Conservation (phyloP, 2,888 invertebrate genomes). For the Nezara viridula region DNA sequence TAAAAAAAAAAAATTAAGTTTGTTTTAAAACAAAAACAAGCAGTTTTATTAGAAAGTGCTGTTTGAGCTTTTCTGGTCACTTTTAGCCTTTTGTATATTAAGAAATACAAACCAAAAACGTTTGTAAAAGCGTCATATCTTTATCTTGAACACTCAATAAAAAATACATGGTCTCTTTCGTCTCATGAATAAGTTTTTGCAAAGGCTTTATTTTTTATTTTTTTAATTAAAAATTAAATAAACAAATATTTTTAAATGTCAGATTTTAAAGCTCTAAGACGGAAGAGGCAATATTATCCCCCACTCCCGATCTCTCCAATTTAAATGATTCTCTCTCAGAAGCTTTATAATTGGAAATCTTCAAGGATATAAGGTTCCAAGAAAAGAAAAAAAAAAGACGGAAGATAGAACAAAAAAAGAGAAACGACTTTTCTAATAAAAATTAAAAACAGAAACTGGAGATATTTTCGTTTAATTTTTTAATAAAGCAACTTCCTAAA, state of each 20-base stretch:
- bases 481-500: slow-evolving; percentile 7
- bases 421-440: neutral
- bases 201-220: too few species aligned
- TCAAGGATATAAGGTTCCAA: slow-evolving; percentile 19
- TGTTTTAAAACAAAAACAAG: too few species aligned
- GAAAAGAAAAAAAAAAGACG: neutral
- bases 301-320: neutral
- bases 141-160: too few species aligned
- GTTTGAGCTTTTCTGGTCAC: too few species aligned
- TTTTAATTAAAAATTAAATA: too few species aligned
- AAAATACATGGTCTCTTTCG: too few species aligned
- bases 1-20: too few species aligned
- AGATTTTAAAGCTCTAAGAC: neutral
- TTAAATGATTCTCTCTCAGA: slow-evolving; percentile 5
- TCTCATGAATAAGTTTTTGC: too few species aligned
- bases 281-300: neutral
- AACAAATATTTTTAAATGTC: neutral
- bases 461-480: slow-evolving; percentile 33
- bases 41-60: too few species aligned
- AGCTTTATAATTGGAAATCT: slow-evolving; percentile 31
- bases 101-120: too few species aligned
- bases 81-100: too few species aligned
- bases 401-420: neutral
- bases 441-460: slow-evolving; percentile 42
- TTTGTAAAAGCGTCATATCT: too few species aligned